Evolutionary conservation across 1,140 invertebrate species (phyloP).

Genomic region (Drosophila asahinai): DNA sequence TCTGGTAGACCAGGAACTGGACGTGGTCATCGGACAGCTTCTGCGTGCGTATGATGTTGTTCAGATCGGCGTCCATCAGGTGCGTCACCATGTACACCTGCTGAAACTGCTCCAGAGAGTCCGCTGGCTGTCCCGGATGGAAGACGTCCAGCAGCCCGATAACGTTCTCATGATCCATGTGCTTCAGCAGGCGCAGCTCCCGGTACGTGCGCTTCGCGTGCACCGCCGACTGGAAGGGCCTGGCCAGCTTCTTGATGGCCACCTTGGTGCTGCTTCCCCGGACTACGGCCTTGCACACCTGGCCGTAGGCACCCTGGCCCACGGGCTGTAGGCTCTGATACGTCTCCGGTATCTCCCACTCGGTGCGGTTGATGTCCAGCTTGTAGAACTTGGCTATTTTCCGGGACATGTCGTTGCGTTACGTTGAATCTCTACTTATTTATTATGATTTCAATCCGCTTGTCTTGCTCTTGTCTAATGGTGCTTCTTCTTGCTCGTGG

Average conservation of each 20-base stretch:
- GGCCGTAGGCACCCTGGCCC: conserved; percentile 98
- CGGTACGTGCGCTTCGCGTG: conserved; percentile 99
- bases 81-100: conserved; percentile 98
- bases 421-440: conserved; percentile 6
- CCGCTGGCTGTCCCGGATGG: conserved; percentile 89
- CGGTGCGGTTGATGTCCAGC: conserved; percentile 97
- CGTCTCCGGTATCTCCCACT: conserved; percentile 97
- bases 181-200: conserved; percentile 97
- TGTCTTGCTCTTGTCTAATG: conserved; percentile 30
- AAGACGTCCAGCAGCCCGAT: conserved; percentile 97
- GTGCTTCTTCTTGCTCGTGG: conserved; percentile 56
- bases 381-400: conserved; percentile 89
- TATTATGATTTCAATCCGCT: conserved; percentile 34
- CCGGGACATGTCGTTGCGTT: conserved; percentile 35
- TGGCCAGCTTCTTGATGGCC: conserved; percentile 98
- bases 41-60: conserved; percentile 99
- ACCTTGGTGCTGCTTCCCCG: conserved; percentile 92
- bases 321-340: conserved; percentile 97
- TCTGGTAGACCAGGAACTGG: conserved; percentile 99
- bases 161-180: conserved; percentile 99
- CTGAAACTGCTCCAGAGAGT: conserved; percentile 92
- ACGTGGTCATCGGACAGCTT: conserved; percentile 99
- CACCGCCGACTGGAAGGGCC: conserved; percentile 99
- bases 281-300: conserved; percentile 90
- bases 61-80: conserved; percentile 99